These are phyloP conservation scores for Florisuga fusca DNA, from an alignment of 2,797 vertebrate genomes.

Conservation along the genomic window DNA sequence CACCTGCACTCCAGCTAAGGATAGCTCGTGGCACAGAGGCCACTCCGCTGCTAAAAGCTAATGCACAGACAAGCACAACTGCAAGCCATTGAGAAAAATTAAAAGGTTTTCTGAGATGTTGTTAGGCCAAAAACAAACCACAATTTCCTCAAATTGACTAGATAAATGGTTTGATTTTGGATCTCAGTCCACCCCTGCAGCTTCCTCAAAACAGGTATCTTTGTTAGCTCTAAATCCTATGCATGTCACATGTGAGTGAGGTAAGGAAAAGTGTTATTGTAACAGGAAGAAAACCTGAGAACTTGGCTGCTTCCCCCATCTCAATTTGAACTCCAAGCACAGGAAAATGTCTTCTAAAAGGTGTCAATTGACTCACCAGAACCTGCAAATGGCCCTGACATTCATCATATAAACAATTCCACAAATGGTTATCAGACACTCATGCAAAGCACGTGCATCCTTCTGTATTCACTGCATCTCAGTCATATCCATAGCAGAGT, in stretches of 20 bases:
- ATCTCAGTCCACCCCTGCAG: neutral
- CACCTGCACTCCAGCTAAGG: neutral
- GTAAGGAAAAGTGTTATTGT: neutral
- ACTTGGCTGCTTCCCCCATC: neutral
- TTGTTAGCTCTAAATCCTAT: neutral
- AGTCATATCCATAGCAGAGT: neutral
- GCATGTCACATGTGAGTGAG: rapidly evolving
- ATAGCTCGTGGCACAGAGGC: neutral
- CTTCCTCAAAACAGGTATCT: too few relatives aligned
- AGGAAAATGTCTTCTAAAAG: neutral
- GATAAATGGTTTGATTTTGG: neutral
- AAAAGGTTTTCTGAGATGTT: neutral
- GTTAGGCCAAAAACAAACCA: neutral
- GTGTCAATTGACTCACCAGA: neutral
- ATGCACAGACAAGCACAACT: neutral
- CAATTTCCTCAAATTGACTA: neutral
- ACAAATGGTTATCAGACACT: rapidly evolving
- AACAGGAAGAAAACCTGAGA: neutral
- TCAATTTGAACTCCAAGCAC: neutral
- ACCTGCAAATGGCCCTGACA: neutral
- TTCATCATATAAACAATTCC: neutral
- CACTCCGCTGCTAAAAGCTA: neutral
- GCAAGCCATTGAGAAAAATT: neutral
- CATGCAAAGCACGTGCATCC: rapidly evolving
- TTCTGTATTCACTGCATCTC: rapidly evolving